These are phyloP conservation scores for Thamnophis sirtalis DNA, from an alignment of 2,113 vertebrate species.

Conservation along the genomic window DNA sequence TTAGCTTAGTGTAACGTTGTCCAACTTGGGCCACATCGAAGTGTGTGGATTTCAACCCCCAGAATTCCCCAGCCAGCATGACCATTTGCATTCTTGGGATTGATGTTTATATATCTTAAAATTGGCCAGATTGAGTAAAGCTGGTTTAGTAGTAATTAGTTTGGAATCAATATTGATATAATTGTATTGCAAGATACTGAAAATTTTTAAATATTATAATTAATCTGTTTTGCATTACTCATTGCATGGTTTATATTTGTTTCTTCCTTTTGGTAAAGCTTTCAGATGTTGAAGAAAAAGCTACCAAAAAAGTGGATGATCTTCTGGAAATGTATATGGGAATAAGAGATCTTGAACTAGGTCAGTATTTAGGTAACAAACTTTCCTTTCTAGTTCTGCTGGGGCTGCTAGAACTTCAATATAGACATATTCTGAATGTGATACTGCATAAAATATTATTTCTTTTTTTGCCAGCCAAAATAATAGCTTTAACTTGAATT, in stretches of 20 bases:
- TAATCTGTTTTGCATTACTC: neutral
- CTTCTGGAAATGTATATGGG: conserved; percentile 97
- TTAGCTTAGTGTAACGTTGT: neutral
- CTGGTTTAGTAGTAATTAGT: neutral
- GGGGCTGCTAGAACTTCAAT: neutral
- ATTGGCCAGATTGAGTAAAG: neutral
- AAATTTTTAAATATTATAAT: neutral
- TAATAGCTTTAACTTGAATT: neutral
- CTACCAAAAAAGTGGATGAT: conserved; percentile 88
- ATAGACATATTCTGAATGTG: neutral
- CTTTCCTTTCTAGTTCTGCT: conserved; percentile 44
- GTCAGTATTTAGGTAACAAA: conserved; percentile 67
- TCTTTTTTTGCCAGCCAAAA: neutral
- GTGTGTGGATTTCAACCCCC: neutral
- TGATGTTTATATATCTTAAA: neutral
- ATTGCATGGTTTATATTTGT: neutral
- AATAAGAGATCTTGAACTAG: conserved; percentile 90
- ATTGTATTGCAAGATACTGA: neutral
- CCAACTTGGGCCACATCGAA: neutral
- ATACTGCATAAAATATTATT: neutral
- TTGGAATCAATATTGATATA: neutral
- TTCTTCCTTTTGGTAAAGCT: conserved; percentile 71
- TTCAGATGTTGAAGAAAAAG: conserved; percentile 87
- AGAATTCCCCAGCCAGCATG: neutral
- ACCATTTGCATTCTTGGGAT: neutral